A percentile compares a stretch with the other conserved stretches of the same genome.
Conservation (phyloP, 2,888 invertebrate genomes). For the Heterodera filipjevi region DNA sequence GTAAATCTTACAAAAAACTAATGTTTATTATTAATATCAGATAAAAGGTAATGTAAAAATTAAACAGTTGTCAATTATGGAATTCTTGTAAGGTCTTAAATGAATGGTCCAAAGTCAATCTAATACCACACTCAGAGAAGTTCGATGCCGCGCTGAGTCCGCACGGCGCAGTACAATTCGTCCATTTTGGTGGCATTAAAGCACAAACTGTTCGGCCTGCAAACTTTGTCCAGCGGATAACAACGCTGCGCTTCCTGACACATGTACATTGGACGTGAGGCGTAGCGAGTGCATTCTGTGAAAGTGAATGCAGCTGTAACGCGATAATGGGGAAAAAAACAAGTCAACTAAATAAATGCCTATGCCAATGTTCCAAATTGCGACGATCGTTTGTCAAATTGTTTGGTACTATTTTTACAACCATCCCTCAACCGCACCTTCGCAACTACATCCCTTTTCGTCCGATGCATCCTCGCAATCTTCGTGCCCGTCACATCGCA, state of each 20-base stretch:
- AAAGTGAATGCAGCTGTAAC: too few species aligned
- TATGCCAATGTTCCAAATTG: too few species aligned
- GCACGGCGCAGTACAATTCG: constrained; percentile 47
- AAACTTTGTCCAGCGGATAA: constrained; percentile 52
- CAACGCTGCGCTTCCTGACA: constrained; percentile 51
- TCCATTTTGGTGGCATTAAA: constrained; percentile 53
- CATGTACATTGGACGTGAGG: constrained; percentile 50
- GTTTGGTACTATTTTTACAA: neutral
- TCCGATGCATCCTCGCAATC: constrained; percentile 56
- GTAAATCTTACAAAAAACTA: too few species aligned
- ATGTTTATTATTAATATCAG: too few species aligned
- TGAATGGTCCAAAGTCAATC: neutral
- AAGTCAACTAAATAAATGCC: too few species aligned
- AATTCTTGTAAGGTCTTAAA: neutral
- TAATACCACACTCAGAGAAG: constrained; percentile 3
- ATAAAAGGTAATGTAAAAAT: too few species aligned
- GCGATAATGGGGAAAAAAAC: too few species aligned
- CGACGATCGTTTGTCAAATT: neutral
- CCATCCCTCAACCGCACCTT: constrained; percentile 37
- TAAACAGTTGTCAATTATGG: too few species aligned
- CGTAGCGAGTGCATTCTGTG: constrained; percentile 50
- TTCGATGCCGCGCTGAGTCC: constrained; percentile 11
- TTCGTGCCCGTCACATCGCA: constrained; percentile 52
- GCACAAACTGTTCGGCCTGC: constrained; percentile 54
- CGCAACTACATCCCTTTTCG: constrained; percentile 53